A percentile compares a stretch with the other conserved stretches of the same genome.
Conservation (phyloP, 2,797 vertebrate genomes). For the Gadopsis bispinosus region DNA sequence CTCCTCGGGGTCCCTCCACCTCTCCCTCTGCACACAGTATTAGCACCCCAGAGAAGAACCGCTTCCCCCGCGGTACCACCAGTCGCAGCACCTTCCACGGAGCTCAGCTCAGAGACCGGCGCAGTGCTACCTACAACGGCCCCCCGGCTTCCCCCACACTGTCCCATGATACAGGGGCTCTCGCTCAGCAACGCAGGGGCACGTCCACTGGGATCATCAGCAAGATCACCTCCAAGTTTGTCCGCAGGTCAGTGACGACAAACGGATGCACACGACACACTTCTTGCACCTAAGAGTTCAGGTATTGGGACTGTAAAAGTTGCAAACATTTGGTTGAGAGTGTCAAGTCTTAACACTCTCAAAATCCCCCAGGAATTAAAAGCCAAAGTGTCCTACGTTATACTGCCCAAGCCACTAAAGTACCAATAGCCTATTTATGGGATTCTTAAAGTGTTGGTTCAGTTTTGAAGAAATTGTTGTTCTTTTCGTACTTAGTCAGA, state of each 20-base stretch:
- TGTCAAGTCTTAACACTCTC: not conserved
- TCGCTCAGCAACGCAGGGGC: slow-evolving; percentile 92
- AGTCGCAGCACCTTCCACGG: slow-evolving; percentile 98
- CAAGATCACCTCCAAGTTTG: slow-evolving; percentile 99
- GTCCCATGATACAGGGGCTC: slow-evolving; percentile 93
- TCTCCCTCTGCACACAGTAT: slow-evolving; percentile 98
- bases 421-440: not conserved
- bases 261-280: not conserved
- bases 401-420: not conserved
- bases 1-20: slow-evolving; percentile 90
- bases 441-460: not conserved
- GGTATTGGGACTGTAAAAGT: not conserved
- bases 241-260: slow-evolving; percentile 91
- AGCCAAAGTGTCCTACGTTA: not conserved
- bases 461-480: not conserved
- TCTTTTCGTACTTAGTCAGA: not conserved
- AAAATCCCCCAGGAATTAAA: not conserved
- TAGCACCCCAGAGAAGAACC: slow-evolving; percentile 96
- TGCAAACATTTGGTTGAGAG: not conserved
- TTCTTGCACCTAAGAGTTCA: not conserved
- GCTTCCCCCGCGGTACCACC: slow-evolving; percentile 96
- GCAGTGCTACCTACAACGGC: slow-evolving; percentile 95
- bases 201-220: slow-evolving; percentile 96
- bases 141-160: slow-evolving; percentile 94
- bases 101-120: slow-evolving; percentile 95